Evolutionary conservation across 2,888 invertebrate species (phyloP).

Genomic region (Papilio elwesi): DNA sequence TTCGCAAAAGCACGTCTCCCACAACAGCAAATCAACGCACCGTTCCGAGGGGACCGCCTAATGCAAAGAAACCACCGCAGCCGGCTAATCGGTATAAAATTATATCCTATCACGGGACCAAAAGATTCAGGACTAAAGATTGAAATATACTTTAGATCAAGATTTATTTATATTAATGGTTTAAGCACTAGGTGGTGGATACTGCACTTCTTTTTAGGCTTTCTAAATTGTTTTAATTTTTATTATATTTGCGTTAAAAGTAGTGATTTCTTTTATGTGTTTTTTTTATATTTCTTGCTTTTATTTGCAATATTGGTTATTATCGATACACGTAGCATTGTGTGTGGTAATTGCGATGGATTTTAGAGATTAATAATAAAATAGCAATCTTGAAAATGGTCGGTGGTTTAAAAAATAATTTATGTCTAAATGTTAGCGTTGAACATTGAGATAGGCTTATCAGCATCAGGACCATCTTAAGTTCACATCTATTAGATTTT

Average conservation of each 20-base stretch:
- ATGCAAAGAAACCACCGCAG: constrained; percentile 68
- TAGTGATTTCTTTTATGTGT: neutral
- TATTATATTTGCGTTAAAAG: neutral
- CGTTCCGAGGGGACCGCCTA: constrained; percentile 50
- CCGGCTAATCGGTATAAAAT: constrained; percentile 69
- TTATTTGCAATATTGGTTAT: constrained; percentile 3
- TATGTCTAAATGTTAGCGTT: neutral
- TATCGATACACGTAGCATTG: neutral
- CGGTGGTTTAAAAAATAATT: too few relatives aligned
- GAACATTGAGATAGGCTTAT: neutral
- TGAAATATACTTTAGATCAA: neutral
- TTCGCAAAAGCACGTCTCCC: constrained; percentile 74
- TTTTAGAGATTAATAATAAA: neutral
- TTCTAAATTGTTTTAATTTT: constrained; percentile 2
- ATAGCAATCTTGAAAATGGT: neutral
- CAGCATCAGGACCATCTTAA: too few relatives aligned
- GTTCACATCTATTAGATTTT: too few relatives aligned
- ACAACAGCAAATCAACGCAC: constrained; percentile 62
- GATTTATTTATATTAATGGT: too few relatives aligned
- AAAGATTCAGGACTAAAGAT: neutral
- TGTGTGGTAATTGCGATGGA: constrained; percentile 4
- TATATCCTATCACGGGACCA: neutral
- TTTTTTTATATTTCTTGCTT: neutral
- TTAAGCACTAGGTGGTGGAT: constrained; percentile 25
- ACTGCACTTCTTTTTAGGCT: constrained; percentile 16